Conservation (phyloP, 2,113 vertebrate species). For the Todiramphus chloris region DNA sequence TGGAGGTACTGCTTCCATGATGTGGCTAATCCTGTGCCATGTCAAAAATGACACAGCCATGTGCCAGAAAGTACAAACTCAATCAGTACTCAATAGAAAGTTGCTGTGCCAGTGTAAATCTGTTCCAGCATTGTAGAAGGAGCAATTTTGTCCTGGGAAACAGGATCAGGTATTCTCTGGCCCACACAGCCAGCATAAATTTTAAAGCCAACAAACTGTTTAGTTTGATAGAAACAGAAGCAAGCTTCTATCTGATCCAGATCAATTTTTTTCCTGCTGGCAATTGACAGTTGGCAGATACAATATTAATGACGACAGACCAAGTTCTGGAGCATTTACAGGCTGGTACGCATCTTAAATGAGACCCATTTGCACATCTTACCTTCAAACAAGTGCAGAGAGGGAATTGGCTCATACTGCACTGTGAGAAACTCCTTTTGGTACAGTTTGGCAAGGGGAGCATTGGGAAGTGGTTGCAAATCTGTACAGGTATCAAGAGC, state of each 20-base stretch:
- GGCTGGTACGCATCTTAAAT: accelerated
- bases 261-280: not conserved
- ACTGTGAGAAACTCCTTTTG: not conserved
- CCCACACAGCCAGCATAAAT: not conserved
- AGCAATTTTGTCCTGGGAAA: not conserved
- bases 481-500: not conserved
- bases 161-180: not conserved
- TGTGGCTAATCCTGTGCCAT: not conserved
- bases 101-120: not conserved
- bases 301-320: not conserved
- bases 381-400: not conserved
- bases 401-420: accelerated
- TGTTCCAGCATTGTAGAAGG: not conserved
- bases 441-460: not conserved
- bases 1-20: not conserved
- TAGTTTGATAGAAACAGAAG: not conserved
- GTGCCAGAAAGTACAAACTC: not conserved
- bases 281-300: not conserved
- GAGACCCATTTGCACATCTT: not conserved
- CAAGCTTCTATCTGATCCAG: not conserved
- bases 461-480: not conserved
- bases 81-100: not conserved
- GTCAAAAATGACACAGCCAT: not conserved
- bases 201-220: not conserved
- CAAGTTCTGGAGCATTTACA: not conserved